These are phyloP conservation scores for Labeo rohita DNA, from an alignment of 2,113 vertebrate species.

Conservation along the genomic window DNA sequence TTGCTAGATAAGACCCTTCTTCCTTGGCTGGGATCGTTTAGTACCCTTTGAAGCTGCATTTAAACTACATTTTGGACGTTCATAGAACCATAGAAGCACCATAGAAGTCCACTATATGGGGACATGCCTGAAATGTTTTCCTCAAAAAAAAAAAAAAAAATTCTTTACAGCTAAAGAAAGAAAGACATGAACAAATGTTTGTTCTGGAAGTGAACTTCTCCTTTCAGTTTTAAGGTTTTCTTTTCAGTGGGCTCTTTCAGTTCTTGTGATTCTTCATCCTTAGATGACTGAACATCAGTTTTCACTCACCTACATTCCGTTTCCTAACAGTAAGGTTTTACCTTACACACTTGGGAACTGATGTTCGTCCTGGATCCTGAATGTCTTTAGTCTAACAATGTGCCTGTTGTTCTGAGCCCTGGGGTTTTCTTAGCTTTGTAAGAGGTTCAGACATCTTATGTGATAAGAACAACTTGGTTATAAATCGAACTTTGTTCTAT, in stretches of 20 bases:
- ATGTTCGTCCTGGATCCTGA: not conserved
- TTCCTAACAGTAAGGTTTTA: not conserved
- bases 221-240: not conserved
- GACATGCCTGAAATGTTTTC: no score
- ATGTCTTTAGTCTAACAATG: conserved; percentile 16
- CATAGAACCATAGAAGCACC: no score
- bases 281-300: not conserved
- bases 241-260: not conserved
- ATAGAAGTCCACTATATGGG: no score
- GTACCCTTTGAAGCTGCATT: no score
- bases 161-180: no score
- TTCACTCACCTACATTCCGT: not conserved
- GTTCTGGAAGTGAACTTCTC: no score
- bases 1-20: no score
- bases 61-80: no score
- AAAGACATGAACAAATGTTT: no score
- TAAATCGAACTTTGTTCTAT: not conserved
- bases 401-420: conserved; percentile 22
- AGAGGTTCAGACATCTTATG: not conserved
- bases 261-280: not conserved
- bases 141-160: no score
- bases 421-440: not conserved
- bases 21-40: no score
- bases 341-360: conserved; percentile 25
- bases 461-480: not conserved